These are phyloP conservation scores for Agelastica alni DNA, from an alignment of 2,888 invertebrate genomes.

Conservation along the genomic window DNA sequence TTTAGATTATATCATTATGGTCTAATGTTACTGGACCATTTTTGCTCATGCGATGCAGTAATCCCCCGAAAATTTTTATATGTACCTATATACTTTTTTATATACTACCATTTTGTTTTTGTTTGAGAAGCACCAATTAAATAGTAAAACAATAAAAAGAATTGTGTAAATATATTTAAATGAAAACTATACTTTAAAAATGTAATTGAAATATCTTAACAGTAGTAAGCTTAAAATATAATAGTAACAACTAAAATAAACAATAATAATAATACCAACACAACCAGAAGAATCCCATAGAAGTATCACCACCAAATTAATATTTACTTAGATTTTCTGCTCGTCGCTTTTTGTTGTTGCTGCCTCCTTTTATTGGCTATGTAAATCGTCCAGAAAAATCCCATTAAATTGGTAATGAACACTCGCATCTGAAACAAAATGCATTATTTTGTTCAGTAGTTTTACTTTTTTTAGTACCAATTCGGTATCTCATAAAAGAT, in stretches of 20 bases:
- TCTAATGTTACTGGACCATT: too few species aligned
- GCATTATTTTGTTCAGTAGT: not conserved
- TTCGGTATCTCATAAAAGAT: too few species aligned
- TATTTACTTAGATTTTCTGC: constrained; percentile 22
- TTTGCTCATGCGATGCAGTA: too few species aligned
- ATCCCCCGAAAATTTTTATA: too few species aligned
- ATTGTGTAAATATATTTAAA: too few species aligned
- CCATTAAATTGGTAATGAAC: constrained; percentile 74
- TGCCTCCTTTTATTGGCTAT: constrained; percentile 71
- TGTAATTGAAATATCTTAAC: too few species aligned
- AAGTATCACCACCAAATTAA: not conserved
- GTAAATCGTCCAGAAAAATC: constrained; percentile 79
- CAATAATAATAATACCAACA: not conserved
- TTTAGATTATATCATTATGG: too few species aligned
- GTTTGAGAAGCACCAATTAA: too few species aligned
- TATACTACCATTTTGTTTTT: too few species aligned
- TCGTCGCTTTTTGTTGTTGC: constrained; percentile 50
- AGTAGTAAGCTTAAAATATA: not conserved
- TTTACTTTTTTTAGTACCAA: not conserved
- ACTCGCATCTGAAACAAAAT: constrained; percentile 69
- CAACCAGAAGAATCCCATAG: constrained; percentile 7
- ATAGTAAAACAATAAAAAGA: too few species aligned
- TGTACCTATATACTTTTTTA: too few species aligned
- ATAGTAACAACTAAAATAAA: not conserved
- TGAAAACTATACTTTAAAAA: too few species aligned